These are phyloP conservation scores for Eubucco bourcierii DNA, from an alignment of 2,113 vertebrate species.

Conservation along the genomic window DNA sequence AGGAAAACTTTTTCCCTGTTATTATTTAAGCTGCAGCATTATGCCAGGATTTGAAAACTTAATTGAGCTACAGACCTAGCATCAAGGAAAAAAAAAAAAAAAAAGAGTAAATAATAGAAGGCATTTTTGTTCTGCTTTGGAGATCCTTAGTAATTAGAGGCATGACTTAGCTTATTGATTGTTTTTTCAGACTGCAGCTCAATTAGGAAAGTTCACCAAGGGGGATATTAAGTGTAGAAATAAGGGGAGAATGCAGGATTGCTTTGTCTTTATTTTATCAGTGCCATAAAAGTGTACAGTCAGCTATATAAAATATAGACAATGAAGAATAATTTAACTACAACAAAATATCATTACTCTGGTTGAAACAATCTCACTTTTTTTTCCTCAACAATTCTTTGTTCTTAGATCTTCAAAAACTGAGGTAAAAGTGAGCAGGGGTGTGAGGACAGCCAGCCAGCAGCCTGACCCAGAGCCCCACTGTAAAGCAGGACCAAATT, in stretches of 20 bases:
- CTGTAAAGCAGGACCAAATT: not conserved
- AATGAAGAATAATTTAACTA: not conserved
- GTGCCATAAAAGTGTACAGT: not conserved
- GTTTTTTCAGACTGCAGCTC: not conserved
- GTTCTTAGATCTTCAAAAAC: not conserved
- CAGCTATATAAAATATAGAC: not conserved
- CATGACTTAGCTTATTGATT: not conserved
- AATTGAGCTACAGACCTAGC: not conserved
- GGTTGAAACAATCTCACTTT: not conserved
- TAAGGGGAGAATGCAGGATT: constrained; percentile 5
- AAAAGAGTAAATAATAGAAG: not conserved
- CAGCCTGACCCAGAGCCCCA: not conserved
- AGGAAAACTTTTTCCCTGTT: not conserved
- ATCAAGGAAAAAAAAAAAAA: not conserved
- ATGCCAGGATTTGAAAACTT: not conserved
- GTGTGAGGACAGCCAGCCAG: not conserved
- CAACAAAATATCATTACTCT: not conserved
- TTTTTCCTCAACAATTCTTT: not conserved
- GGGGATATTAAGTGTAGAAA: not conserved
- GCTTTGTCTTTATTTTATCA: constrained; percentile 26
- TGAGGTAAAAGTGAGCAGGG: not conserved
- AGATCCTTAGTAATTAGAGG: not conserved
- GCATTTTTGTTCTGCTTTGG: not conserved
- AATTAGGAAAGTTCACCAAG: not conserved
- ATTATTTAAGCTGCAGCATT: not conserved